Base-by-base conservation (phyloP, 2,888 invertebrate species). In the Adelognathus sp. region DNA sequence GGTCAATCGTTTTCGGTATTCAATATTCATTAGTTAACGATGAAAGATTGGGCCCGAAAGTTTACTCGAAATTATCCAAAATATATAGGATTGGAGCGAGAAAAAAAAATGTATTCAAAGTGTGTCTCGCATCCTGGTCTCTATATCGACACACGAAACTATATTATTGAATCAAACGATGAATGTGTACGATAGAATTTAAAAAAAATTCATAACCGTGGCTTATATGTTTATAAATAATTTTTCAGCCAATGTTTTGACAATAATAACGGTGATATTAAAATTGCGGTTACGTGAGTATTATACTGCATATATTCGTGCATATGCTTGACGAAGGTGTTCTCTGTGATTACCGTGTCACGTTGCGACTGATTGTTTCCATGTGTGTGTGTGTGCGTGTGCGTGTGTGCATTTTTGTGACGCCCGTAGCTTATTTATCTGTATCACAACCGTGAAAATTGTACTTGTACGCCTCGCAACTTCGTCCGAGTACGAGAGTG, bases 161-260 rank as follows among this genome's bases (percentile, higher is more conserved):
- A 9, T 11, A 27, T 18, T 54, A 63, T 24, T 3, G n/a, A n/a
- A n/a, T n/a, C 33, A 14, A 52, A 39, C 29, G 11, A 36, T 21
- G 39, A 56, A 63, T 63, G 54, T 70, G 18, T 52, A 61, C 39
- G 54, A 63, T 63, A 69, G 58, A 79, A 67, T 18, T 36, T 52
- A 39, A 21, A 33, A 52, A 61, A 27, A 50, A 44, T 71, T 29
- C n/a, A 79, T 21, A 36, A 44, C 52, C 56, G 50, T 73, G 79
- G 73, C 76, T 80, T 78, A 82, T 76, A n/a, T n/a, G 58, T 61
- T 79, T 75, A 71, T 72, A 60, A 80, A 81, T 74, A 82, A 82
- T 81, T 83, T 83, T 83, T 83, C 82, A 85, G 82, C 84, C 71
- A 80, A 77, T 83, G 76, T 83, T 82, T 83, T 83, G 82, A 81